phyloP scores from a whole-genome alignment of 2,888 invertebrate genomes.

The Andrena fulva region DNA sequence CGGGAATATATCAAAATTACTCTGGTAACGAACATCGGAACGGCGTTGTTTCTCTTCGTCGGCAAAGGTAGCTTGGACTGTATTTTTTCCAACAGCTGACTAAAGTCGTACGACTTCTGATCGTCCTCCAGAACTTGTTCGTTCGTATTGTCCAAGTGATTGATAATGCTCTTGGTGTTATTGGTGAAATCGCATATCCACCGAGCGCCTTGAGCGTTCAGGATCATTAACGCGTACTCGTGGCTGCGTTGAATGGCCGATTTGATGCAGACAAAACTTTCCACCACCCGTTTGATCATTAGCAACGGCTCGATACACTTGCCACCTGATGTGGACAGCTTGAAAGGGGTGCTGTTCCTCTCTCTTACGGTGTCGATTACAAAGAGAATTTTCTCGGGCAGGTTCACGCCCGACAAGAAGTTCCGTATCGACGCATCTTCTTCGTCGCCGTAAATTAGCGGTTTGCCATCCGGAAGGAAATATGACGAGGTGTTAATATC shows the following conservation, averaged over 20 bases:
- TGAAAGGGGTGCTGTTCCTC: conserved; percentile 86
- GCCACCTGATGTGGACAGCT: conserved; percentile 85
- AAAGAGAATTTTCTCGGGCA: conserved; percentile 88
- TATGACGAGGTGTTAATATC: background rate
- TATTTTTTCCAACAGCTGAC: conserved; percentile 86
- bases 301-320: conserved; percentile 86
- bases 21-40: conserved; percentile 88
- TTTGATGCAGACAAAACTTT: conserved; percentile 88
- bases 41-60: conserved; percentile 73
- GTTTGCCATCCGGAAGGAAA: conserved; percentile 19
- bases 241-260: conserved; percentile 87
- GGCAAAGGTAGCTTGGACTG: conserved; percentile 84
- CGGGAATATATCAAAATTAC: conserved; percentile 89
- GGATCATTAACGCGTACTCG: conserved; percentile 88
- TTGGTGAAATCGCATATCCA: conserved; percentile 89
- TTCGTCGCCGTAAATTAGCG: background rate
- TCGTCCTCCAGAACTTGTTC: conserved; percentile 84
- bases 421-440: conserved; percentile 18
- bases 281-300: conserved; percentile 88
- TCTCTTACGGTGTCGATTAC: conserved; percentile 88
- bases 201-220: conserved; percentile 86
- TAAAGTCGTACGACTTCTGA: conserved; percentile 86
- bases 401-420: conserved; percentile 81
- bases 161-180: conserved; percentile 87
- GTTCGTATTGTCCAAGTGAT: conserved; percentile 86